phyloP scores from a whole-genome alignment of 2,113 vertebrate genomes.

The Strix uralensis region DNA sequence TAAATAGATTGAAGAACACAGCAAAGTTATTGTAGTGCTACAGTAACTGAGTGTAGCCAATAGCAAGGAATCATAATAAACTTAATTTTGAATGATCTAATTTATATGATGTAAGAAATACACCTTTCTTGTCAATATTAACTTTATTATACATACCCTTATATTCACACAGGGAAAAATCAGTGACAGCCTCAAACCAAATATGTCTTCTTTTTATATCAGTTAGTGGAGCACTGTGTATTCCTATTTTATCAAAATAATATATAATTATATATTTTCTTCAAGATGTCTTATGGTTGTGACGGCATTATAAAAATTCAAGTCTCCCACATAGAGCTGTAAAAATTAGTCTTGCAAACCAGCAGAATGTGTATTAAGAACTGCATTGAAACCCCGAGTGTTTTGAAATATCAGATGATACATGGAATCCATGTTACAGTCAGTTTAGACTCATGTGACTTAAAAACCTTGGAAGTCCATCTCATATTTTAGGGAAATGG shows the following conservation, averaged over 20 bases:
- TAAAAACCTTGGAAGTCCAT: background rate
- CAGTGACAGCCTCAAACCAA: background rate
- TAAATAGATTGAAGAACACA: background rate
- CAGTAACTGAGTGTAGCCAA: background rate
- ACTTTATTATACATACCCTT: background rate
- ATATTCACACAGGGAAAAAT: background rate
- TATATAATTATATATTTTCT: background rate
- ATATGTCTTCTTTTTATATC: background rate
- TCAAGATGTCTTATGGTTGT: background rate
- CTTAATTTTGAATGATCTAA: background rate
- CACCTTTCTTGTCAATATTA: background rate
- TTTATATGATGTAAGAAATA: background rate
- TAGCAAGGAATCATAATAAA: background rate
- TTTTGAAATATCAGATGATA: background rate
- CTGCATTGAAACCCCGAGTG: background rate
- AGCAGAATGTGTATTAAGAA: background rate
- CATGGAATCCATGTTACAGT: background rate
- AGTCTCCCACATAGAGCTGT: background rate
- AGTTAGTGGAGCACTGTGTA: background rate
- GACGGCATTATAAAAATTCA: background rate
- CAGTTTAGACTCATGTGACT: background rate
- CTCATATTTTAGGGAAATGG: background rate
- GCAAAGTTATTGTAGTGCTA: background rate
- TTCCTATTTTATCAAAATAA: background rate
- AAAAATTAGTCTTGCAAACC: background rate